Percentiles rank a stretch among this genome's conserved stretches.
These are phyloP conservation scores for Elgaria multicarinata DNA, from an alignment of 2,113 vertebrate species.

Conservation along the genomic window DNA sequence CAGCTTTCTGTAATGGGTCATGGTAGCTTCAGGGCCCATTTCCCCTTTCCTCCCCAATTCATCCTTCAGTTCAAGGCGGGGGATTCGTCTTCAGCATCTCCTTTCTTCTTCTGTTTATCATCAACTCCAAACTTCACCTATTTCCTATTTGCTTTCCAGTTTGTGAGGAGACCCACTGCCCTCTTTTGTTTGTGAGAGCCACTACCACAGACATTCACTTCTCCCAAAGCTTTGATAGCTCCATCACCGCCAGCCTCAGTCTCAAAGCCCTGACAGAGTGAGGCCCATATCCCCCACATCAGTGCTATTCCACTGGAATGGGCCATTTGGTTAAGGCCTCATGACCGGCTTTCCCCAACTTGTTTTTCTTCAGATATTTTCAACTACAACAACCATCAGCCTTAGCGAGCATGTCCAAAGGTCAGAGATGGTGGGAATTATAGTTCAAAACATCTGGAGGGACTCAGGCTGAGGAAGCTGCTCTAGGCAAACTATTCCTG, in stretches of 20 bases:
- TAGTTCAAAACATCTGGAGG: neutral
- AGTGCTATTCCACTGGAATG: rapidly evolving
- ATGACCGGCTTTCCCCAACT: neutral
- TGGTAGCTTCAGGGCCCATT: neutral
- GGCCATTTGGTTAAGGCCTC: neutral
- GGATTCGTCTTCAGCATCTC: neutral
- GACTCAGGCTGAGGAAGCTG: neutral
- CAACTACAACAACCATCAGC: neutral
- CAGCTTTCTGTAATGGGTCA: neutral
- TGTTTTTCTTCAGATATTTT: neutral
- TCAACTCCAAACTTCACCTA: neutral
- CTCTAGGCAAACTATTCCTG: neutral
- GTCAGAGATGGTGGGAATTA: neutral
- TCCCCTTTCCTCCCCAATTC: neutral
- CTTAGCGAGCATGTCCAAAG: neutral
- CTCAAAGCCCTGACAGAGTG: neutral
- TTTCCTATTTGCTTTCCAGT: neutral
- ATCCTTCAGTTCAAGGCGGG: neutral
- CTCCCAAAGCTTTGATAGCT: neutral
- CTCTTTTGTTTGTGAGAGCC: neutral
- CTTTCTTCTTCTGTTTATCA: neutral
- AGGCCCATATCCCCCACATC: neutral
- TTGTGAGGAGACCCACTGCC: neutral
- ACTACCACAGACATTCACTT: neutral
- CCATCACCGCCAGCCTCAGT: neutral